A percentile compares a stretch with the other conserved stretches of the same genome.
Evolutionary conservation across 2,888 invertebrate species (phyloP).

Genomic region (Coelogynopora nodosa): DNA sequence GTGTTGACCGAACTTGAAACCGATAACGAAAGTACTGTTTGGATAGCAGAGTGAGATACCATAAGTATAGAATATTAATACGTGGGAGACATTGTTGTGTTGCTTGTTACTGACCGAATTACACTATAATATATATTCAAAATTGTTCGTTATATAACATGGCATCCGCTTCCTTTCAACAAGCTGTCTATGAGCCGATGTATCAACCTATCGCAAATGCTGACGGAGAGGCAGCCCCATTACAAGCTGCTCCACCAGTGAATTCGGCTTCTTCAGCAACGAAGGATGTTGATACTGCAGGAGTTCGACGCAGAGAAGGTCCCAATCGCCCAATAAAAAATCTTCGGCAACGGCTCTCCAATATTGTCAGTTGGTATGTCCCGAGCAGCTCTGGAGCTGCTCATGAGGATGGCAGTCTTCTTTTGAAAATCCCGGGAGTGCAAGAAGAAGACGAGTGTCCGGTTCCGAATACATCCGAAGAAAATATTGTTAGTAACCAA

Average conservation of each 20-base stretch:
- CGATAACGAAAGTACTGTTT: too few relatives aligned
- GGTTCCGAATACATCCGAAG: not conserved
- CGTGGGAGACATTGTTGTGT: too few relatives aligned
- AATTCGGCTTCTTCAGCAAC: not conserved
- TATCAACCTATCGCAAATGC: not conserved
- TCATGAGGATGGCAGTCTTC: not conserved
- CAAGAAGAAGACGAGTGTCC: not conserved
- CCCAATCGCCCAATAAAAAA: slow-evolving; percentile 3
- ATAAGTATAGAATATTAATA: too few relatives aligned
- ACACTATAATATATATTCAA: too few relatives aligned
- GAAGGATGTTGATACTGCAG: not conserved
- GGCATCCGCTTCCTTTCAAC: not conserved
- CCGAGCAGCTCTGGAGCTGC: not conserved
- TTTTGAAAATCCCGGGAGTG: not conserved
- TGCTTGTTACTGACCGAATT: too few relatives aligned
- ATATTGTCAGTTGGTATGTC: slow-evolving; percentile 19
- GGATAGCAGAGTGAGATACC: too few relatives aligned
- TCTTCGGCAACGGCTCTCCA: slow-evolving; percentile 11
- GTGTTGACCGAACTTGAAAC: too few relatives aligned
- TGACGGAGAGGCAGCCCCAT: not conserved
- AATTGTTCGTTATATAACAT: too few relatives aligned
- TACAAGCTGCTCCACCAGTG: not conserved
- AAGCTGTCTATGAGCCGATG: not conserved
- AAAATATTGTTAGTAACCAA: not conserved
- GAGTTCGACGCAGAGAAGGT: not conserved